These are phyloP conservation scores for Mus spicilegus DNA, from an alignment of 2,113 vertebrate genomes.

Conservation along the genomic window DNA sequence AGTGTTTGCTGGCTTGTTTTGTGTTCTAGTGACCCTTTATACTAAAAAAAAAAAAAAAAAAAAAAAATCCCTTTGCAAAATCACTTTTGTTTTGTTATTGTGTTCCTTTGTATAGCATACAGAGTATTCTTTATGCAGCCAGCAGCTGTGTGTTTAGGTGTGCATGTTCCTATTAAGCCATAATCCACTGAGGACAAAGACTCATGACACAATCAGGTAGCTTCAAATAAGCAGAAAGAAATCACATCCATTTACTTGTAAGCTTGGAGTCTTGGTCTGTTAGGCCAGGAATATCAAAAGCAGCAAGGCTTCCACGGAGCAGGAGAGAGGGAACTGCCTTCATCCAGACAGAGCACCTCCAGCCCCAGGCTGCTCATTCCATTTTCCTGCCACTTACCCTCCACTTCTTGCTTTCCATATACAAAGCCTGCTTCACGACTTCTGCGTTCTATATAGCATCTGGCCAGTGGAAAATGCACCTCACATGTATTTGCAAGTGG, in stretches of 20 bases:
- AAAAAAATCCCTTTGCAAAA: not conserved
- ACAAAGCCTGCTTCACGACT: not conserved
- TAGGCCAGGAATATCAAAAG: not conserved
- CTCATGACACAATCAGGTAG: not conserved
- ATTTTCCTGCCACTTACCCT: not conserved
- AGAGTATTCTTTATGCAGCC: not conserved
- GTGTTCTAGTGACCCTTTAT: not conserved
- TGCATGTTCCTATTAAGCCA: not conserved
- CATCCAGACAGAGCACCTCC: not conserved
- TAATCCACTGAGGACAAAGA: not conserved
- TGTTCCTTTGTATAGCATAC: not conserved
- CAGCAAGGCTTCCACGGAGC: not conserved
- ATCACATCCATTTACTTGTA: not conserved
- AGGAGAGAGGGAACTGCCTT: not conserved
- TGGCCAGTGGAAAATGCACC: not conserved
- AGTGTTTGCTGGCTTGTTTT: not conserved
- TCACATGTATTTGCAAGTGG: not conserved
- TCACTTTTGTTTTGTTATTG: not conserved
- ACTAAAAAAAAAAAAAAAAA: not conserved
- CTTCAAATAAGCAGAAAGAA: constrained; percentile 23
- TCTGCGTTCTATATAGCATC: not conserved
- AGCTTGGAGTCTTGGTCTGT: not conserved
- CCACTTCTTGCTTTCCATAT: not conserved
- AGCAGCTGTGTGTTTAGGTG: constrained; percentile 8
- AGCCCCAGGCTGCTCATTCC: not conserved